Evolutionary conservation across 2,888 invertebrate species (phyloP).

Genomic region (Mythimna loreyi): DNA sequence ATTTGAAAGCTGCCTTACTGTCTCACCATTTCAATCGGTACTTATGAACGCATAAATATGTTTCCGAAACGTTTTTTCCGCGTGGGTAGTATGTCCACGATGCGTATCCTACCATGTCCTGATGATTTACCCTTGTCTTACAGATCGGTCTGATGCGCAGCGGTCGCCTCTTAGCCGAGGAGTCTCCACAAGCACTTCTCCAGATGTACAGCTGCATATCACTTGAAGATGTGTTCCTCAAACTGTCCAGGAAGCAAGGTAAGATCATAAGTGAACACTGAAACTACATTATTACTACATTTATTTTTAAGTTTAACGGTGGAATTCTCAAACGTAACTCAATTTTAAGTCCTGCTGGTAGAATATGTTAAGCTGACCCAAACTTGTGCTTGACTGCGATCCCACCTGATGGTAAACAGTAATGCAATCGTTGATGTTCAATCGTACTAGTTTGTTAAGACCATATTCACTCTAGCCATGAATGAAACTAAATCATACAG

Average conservation of each 20-base stretch:
- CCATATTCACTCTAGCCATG: too few species aligned
- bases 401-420: too few species aligned
- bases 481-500: too few species aligned
- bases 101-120: neutral
- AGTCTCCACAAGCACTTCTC: constrained; percentile 95
- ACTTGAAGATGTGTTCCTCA: constrained; percentile 98
- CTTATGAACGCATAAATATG: too few species aligned
- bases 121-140: constrained; percentile 24
- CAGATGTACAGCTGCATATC: constrained; percentile 96
- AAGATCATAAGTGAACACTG: constrained; percentile 29
- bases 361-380: too few species aligned
- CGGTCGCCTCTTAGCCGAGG: constrained; percentile 97
- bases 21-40: too few species aligned
- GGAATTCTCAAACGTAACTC: constrained; percentile 4
- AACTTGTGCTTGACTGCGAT: too few species aligned
- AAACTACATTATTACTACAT: neutral
- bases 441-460: too few species aligned
- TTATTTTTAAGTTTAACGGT: neutral
- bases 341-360: neutral
- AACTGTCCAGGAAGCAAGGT: constrained; percentile 95
- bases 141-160: constrained; percentile 99
- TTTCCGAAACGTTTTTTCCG: too few species aligned
- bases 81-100: too few species aligned
- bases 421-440: too few species aligned
- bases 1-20: too few species aligned